Evolutionary conservation across 2,888 invertebrate genomes (phyloP).

Genomic region (Zhuqinia jingwanae): DNA sequence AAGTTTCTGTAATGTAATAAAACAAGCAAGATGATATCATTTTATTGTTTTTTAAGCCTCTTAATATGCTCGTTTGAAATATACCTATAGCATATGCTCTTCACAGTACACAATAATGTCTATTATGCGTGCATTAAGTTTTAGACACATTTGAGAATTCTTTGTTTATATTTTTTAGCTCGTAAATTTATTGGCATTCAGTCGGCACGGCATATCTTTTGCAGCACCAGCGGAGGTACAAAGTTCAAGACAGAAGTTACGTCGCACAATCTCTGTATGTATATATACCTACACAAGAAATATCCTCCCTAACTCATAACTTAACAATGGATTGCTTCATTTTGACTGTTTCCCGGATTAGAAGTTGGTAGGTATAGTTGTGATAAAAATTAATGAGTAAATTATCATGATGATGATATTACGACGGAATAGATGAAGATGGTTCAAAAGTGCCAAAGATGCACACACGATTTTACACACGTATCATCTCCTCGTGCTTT

Average conservation of each 20-base stretch:
- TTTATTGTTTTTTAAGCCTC: background rate
- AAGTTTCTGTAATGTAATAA: background rate
- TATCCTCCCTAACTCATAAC: background rate
- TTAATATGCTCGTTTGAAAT: background rate
- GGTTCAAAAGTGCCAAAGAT: too few species aligned
- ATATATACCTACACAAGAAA: background rate
- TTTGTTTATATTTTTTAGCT: too few species aligned
- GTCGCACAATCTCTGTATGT: too few species aligned
- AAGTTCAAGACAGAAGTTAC: background rate
- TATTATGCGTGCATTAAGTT: too few species aligned
- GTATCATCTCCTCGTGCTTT: too few species aligned
- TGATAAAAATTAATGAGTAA: background rate
- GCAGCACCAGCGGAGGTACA: background rate
- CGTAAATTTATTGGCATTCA: background rate
- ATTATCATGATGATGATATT: too few species aligned
- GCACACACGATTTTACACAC: too few species aligned
- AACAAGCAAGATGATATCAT: constrained; percentile 14
- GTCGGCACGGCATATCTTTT: too few species aligned
- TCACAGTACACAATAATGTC: background rate
- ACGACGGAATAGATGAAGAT: too few species aligned
- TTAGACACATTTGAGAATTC: too few species aligned
- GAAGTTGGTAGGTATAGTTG: too few species aligned
- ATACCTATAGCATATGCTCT: background rate
- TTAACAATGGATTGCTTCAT: background rate
- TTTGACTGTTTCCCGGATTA: background rate